These are phyloP conservation scores for Corythoichthys intestinalis DNA, from an alignment of 2,113 vertebrate species.

Conservation along the genomic window DNA sequence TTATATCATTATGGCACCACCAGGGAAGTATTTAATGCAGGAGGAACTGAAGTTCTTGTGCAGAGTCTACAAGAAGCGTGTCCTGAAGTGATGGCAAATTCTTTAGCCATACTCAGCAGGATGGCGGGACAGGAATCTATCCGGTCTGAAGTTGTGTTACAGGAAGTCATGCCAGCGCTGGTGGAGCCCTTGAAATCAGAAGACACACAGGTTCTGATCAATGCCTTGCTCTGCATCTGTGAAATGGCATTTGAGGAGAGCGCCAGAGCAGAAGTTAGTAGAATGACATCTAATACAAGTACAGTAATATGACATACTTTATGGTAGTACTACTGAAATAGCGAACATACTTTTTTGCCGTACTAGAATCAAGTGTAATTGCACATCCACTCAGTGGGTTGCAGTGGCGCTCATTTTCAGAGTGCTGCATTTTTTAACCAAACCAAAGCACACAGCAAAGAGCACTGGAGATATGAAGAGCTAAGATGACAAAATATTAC, in stretches of 20 bases:
- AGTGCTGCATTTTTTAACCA: too few relatives aligned
- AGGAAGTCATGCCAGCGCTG: conserved; percentile 65
- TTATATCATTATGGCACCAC: conserved; percentile 16
- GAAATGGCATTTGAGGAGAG: conserved; percentile 72
- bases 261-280: conserved; percentile 77
- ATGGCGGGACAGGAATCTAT: conserved; percentile 78
- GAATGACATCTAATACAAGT: background rate
- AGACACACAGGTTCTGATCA: conserved; percentile 74
- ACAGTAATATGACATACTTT: background rate
- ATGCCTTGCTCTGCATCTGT: conserved; percentile 65
- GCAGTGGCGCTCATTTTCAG: too few relatives aligned
- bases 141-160: conserved; percentile 60
- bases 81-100: conserved; percentile 65
- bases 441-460: too few relatives aligned
- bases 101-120: conserved; percentile 74
- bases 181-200: conserved; percentile 61
- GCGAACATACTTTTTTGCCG: too few relatives aligned
- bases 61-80: conserved; percentile 63
- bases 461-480: too few relatives aligned
- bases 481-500: too few relatives aligned
- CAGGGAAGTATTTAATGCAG: conserved; percentile 78
- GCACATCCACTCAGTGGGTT: too few relatives aligned
- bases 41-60: conserved; percentile 73
- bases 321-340: background rate
- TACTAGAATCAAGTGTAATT: too few relatives aligned